Evolutionary conservation across 2,888 invertebrate genomes (phyloP), one percentile per base, ranked within the genome.

Genomic region (Drosophila basisetae): DNA sequence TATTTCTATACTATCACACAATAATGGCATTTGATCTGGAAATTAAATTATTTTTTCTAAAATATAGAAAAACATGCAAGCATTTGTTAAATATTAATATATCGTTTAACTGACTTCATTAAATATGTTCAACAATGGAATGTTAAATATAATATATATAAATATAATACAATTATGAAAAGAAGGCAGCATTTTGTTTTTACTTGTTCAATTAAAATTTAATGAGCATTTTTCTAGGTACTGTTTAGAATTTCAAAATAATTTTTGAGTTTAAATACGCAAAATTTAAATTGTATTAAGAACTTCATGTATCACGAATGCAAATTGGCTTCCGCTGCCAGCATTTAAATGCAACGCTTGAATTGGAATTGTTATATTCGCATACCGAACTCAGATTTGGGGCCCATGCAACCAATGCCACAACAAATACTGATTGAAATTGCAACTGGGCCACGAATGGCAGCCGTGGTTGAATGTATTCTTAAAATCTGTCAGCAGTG

Each of bases 1-100:
- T 70, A 84, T 83, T 67, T 68, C 3, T 33, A 59, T 66, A 61
- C 53, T 53, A 54, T 79, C 67, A 66, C 68, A 68, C 63, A 65
- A 68, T 70, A 66, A 66, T 72, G 55, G 68, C 59, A 66, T 76
- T 68, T 54, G 31, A 37, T 68, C 41, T 65, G 47, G 30, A 81
- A 70, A 81, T 80, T 81, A 60, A 78, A 70, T 71, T 69, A 54
- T 31, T 18, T 33, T 65, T 68, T 22, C 33, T 30, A 68, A 55
- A 28, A 16, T 25, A n/a, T 9, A 6, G 1, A 13, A 9, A 6
- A 31, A 35, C 6, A 56, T 16, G 6, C 9, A 25, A 13, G 4
- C 22, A 65, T 39, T 39, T 58, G 2, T 25, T 37, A n/a, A 43
- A 43, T 30, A 37, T 13, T 39, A 53, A 53, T 52, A 35, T 43